phyloP scores from a whole-genome alignment of 2,113 vertebrate genomes.

The Spilogale gracilis region DNA sequence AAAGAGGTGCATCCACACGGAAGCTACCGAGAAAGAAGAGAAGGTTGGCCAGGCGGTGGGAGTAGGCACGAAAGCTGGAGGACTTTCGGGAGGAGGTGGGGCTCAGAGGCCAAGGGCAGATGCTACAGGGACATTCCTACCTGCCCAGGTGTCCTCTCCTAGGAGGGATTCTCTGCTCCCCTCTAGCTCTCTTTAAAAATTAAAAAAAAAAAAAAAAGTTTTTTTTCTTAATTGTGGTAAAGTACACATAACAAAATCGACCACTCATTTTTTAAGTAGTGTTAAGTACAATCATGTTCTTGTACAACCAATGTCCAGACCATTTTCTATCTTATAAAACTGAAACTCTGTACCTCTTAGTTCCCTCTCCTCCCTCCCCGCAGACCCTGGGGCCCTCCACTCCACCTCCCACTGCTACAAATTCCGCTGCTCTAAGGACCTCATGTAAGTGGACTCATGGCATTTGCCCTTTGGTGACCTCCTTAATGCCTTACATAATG shows the following conservation, averaged over 20 bases:
- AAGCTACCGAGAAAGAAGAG: background rate
- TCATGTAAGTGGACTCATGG: accelerated
- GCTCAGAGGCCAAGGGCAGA: background rate
- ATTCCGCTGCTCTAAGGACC: accelerated
- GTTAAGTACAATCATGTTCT: background rate
- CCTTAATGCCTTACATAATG: background rate
- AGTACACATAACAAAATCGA: background rate
- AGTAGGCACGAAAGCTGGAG: background rate
- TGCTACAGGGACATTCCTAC: background rate
- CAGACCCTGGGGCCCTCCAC: accelerated
- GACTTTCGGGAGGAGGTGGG: accelerated
- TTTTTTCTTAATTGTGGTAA: background rate
- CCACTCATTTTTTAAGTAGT: background rate
- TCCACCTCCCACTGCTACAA: background rate
- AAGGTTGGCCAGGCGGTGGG: accelerated
- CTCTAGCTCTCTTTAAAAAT: background rate
- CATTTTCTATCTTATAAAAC: background rate
- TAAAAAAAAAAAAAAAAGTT: background rate
- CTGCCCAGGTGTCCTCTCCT: background rate
- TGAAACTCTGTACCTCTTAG: accelerated
- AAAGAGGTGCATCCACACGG: accelerated
- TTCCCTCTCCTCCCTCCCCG: accelerated
- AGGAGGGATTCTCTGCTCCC: background rate
- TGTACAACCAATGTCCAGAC: background rate
- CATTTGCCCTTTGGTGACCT: background rate